Evolutionary conservation across 23 tunicate genomes (phyloP), one percentile per base, ranked within the genome.

Genomic region (Clavelina lepadiformis): DNA sequence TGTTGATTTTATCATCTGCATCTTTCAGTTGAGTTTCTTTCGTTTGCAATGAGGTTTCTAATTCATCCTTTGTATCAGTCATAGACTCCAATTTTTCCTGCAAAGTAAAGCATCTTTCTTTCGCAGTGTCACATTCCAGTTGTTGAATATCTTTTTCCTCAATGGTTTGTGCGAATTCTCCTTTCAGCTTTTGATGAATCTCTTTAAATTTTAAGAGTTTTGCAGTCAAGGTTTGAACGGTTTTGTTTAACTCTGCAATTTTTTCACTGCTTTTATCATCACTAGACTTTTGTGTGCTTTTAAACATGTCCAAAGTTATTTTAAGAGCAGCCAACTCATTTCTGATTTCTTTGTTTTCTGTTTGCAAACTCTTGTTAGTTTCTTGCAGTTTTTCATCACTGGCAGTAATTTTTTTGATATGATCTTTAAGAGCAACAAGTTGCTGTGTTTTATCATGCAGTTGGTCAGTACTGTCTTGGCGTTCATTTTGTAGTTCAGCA

Each of bases 291-390:
- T 68, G 73, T 15, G 49, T 19, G 19, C 23, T 63, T 63, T 84
- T 77, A 28, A 84, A 69, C 46, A 80, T 38, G 25, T 65, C 73
- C 26, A 86, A 31, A 31, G 95, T 34, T 6, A 86, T 86, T 50
- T 86, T 78, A 32, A 72, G 21, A 33, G 95, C 95, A 7, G 80
- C 31, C 19, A 86, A 27, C 58, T 86, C 95, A 49, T 72, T 65
- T 51, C 72, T 72, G 3, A 63, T 0, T 3, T 53, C 68, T 31
- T 31, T 54, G 29, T 86, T 86, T 65, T 77, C 71, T 26, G 51
- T 64, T 53, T 28, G 63, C 38, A 70, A 36, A 22, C 44, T 35
- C 31, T 46, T 46, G 20, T 28, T 36, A 21, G 30, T 74, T 68
- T 74, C 72, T 36, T 58, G 35, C 34, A 29, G 2, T 26, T 33